phyloP scores from a whole-genome alignment of 2,888 invertebrate species.

The Gasteruption jaculator region DNA sequence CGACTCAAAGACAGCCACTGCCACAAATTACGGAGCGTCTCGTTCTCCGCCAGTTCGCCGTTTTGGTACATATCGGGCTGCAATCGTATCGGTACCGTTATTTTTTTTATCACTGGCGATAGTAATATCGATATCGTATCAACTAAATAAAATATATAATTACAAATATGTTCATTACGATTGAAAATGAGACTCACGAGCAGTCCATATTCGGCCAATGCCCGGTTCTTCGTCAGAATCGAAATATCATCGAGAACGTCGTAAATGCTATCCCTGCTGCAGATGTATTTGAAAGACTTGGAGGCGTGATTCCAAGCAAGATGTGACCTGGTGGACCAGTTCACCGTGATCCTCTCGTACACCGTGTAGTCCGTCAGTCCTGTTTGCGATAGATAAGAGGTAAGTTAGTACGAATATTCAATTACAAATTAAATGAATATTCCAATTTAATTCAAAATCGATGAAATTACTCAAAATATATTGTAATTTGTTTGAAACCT shows the following conservation, averaged over 20 bases:
- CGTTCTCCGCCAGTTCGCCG: constrained; percentile 72
- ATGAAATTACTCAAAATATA: constrained; percentile 3
- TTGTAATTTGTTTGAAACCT: constrained; percentile 29
- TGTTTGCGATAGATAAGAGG: constrained; percentile 17
- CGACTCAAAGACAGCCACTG: constrained; percentile 73
- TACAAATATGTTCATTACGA: constrained; percentile 1
- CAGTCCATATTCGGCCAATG: constrained; percentile 72
- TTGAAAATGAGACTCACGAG: constrained; percentile 56
- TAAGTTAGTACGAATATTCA: background rate
- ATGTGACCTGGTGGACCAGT: constrained; percentile 72
- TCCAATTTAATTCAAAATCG: constrained; percentile 3
- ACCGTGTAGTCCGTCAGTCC: constrained; percentile 70
- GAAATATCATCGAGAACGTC: constrained; percentile 66
- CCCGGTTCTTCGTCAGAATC: constrained; percentile 67
- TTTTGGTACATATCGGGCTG: constrained; percentile 74
- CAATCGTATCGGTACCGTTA: no score
- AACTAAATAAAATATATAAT: constrained; percentile 3
- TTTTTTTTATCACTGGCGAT: no score
- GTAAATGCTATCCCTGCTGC: constrained; percentile 55
- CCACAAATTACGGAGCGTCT: constrained; percentile 76
- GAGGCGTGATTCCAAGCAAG: constrained; percentile 75
- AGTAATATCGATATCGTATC: no score
- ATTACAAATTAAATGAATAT: constrained; percentile 2
- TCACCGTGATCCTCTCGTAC: constrained; percentile 75
- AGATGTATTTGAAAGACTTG: constrained; percentile 60